Percentiles rank a stretch among this genome's conserved stretches.
These are phyloP conservation scores for Uropsilus gracilis DNA, from an alignment of 2,113 vertebrate species.

Conservation along the genomic window DNA sequence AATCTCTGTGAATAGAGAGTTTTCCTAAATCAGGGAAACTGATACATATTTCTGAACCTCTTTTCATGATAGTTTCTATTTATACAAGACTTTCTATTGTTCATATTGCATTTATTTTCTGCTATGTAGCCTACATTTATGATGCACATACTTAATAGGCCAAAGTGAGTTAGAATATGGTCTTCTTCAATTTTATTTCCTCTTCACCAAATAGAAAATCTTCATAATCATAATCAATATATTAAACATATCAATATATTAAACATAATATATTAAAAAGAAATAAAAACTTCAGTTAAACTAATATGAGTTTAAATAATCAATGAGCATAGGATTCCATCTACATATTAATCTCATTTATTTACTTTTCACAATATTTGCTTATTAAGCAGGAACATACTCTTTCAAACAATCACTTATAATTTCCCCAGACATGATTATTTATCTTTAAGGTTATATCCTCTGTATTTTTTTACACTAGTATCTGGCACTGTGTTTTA, in stretches of 20 bases:
- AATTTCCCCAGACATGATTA: not conserved
- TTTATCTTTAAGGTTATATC: not conserved
- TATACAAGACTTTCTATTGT: not conserved
- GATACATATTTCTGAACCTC: not conserved
- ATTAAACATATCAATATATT: too few species aligned
- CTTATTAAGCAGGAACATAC: not conserved
- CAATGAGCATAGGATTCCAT: not conserved
- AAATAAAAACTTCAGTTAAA: not conserved
- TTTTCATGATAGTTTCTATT: slow-evolving; percentile 33
- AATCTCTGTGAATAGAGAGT: not conserved
- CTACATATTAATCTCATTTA: not conserved
- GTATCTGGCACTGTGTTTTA: not conserved
- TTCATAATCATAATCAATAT: not conserved
- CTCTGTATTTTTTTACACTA: not conserved
- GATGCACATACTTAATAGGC: not conserved
- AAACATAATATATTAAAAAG: not conserved
- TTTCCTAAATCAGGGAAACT: slow-evolving; percentile 2
- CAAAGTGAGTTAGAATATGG: not conserved
- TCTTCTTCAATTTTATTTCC: not conserved
- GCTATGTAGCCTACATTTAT: not conserved
- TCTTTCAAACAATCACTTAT: not conserved
- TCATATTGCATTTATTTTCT: slow-evolving; percentile 28
- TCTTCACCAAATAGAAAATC: not conserved
- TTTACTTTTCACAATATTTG: not conserved
- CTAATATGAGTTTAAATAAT: not conserved